phyloP scores from a whole-genome alignment of 2,888 invertebrate genomes.

The Cordilura impudica region DNA sequence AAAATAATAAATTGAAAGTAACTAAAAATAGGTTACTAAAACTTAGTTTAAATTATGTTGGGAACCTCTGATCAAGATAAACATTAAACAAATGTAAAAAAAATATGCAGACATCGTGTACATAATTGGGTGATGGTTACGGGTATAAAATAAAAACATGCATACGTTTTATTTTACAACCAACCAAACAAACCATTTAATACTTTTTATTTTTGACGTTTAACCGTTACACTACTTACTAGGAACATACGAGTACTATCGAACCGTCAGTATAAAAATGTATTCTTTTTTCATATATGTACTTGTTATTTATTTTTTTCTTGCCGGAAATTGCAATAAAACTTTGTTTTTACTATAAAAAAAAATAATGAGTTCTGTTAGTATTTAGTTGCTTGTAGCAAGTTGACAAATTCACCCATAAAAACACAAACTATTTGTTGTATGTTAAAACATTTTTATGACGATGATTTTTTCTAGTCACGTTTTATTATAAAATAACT shows the following conservation, averaged over 20 bases:
- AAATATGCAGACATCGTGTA: background rate
- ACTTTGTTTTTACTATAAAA: background rate
- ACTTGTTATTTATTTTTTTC: conserved; percentile 6
- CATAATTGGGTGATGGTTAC: background rate
- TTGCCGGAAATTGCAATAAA: conserved; percentile 52
- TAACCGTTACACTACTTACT: background rate
- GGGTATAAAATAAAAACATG: background rate
- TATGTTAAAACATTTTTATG: background rate
- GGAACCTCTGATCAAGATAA: background rate
- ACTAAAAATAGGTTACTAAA: no score
- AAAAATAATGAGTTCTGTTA: background rate
- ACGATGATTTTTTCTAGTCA: conserved; percentile 41
- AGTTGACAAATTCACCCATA: background rate
- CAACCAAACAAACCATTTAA: background rate
- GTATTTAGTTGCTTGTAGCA: background rate
- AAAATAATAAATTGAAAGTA: no score
- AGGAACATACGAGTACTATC: background rate
- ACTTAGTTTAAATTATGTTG: no score
- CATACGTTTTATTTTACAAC: background rate
- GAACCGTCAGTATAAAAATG: background rate
- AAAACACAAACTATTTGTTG: background rate
- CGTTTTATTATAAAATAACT: conserved; percentile 12
- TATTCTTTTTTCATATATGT: background rate
- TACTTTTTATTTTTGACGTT: background rate
- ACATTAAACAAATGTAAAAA: background rate